Conservation (phyloP, 2,888 invertebrate genomes). For the Callyntrura guangdongensis region DNA sequence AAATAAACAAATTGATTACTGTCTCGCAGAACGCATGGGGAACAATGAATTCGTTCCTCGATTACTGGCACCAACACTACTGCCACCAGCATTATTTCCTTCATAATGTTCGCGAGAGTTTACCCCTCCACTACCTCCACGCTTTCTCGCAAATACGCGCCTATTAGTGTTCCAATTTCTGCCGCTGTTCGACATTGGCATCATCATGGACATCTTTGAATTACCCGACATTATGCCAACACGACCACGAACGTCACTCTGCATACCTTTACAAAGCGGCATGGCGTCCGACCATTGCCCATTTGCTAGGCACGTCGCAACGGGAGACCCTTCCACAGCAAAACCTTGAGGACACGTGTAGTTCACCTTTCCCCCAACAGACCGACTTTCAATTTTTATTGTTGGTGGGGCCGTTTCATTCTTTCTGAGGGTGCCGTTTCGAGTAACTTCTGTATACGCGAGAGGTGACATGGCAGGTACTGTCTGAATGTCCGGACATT, state of each 20-base stretch:
- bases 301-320: slow-evolving; percentile 78
- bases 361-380: slow-evolving; percentile 93
- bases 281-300: slow-evolving; percentile 93
- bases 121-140: background rate
- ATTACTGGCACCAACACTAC: background rate
- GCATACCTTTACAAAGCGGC: slow-evolving; percentile 91
- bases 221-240: slow-evolving; percentile 2
- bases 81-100: slow-evolving; percentile 21
- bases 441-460: slow-evolving; percentile 69
- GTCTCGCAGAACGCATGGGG: slow-evolving; percentile 56
- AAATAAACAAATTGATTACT: background rate
- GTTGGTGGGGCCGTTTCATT: slow-evolving; percentile 86
- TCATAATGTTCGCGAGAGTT: background rate
- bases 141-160: slow-evolving; percentile 24
- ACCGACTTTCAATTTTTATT: slow-evolving; percentile 91
- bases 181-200: slow-evolving; percentile 69
- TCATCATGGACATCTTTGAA: slow-evolving; percentile 70
- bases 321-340: slow-evolving; percentile 90
- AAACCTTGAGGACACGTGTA: slow-evolving; percentile 93
- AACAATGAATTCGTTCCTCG: slow-evolving; percentile 50
- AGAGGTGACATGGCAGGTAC: slow-evolving; percentile 82
- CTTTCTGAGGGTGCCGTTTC: slow-evolving; percentile 86
- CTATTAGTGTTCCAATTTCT: slow-evolving; percentile 77
- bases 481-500: slow-evolving; percentile 83
- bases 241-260: background rate